Percentiles rank a stretch among this genome's conserved stretches.
Conservation (phyloP, 1,140 invertebrate genomes). For the Brachystomella parvula region DNA sequence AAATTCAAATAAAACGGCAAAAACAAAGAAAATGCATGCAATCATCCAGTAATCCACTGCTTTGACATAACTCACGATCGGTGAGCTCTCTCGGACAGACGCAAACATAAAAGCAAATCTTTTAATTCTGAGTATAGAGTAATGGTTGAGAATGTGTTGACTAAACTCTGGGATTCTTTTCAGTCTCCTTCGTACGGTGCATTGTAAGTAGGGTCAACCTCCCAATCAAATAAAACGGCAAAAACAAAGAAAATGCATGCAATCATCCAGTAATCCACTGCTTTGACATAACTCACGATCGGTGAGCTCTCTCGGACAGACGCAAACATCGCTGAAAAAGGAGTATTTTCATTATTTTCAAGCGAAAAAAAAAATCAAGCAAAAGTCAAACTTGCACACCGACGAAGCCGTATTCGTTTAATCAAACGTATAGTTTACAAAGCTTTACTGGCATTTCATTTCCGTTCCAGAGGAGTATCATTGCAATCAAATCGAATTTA, state of each 20-base stretch:
- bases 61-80: conserved; percentile 28
- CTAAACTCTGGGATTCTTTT: not conserved
- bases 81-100: conserved; percentile 24
- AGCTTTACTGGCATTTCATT: too few relatives aligned
- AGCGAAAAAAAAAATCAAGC: too few relatives aligned
- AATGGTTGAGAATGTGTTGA: too few relatives aligned
- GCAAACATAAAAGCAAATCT: too few relatives aligned
- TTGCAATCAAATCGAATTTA: too few relatives aligned
- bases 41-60: conserved; percentile 45
- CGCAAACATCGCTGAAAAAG: conserved; percentile 1
- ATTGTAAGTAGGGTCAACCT: not conserved
- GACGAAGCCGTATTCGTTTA: too few relatives aligned
- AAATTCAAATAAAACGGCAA: conserved; percentile 60
- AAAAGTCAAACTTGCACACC: too few relatives aligned
- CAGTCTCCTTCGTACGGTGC: not conserved
- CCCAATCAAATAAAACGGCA: conserved; percentile 49
- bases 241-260: conserved; percentile 65
- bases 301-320: conserved; percentile 26
- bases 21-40: conserved; percentile 62
- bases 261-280: conserved; percentile 45
- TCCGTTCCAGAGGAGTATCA: too few relatives aligned
- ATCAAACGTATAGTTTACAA: too few relatives aligned
- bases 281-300: conserved; percentile 28
- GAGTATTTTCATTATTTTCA: too few relatives aligned
- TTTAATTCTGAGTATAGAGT: too few relatives aligned